Conservation (phyloP, 2,113 vertebrate genomes). For the Gopherus flavomarginatus region DNA sequence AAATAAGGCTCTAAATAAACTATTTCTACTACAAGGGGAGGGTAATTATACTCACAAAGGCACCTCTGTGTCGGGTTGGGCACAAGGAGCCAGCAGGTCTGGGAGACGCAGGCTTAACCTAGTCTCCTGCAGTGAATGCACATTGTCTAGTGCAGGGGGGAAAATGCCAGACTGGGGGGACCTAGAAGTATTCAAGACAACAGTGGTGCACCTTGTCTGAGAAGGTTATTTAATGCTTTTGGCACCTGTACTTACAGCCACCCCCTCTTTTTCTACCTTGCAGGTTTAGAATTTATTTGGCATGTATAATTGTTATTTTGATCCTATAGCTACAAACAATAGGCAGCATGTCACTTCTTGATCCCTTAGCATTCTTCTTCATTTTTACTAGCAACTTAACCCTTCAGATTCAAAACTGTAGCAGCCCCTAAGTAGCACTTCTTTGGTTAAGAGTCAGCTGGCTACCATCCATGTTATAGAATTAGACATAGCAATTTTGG, state of each 20-base stretch:
- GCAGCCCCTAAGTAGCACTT: not conserved
- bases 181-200: constrained; percentile 82
- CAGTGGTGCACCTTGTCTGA: constrained; percentile 86
- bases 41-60: constrained; percentile 99
- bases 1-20: constrained; percentile 82
- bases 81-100: constrained; percentile 98
- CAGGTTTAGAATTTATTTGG: constrained; percentile 88
- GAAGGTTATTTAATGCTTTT: constrained; percentile 86
- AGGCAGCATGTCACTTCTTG: constrained; percentile 82
- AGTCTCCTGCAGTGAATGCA: constrained; percentile 92
- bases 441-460: not conserved
- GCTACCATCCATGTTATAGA: not conserved
- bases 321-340: constrained; percentile 84
- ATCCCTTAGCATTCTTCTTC: constrained; percentile 77
- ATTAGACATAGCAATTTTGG: not conserved
- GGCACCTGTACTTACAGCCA: constrained; percentile 83
- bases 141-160: constrained; percentile 88
- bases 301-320: constrained; percentile 86
- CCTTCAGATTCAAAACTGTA: constrained; percentile 46
- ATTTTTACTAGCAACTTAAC: constrained; percentile 74
- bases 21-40: constrained; percentile 83
- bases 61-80: constrained; percentile 95
- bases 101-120: constrained; percentile 92
- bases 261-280: constrained; percentile 76
- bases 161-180: constrained; percentile 81